These are phyloP conservation scores for Acleris holmiana DNA, from an alignment of 2,888 invertebrate species.

Conservation along the genomic window DNA sequence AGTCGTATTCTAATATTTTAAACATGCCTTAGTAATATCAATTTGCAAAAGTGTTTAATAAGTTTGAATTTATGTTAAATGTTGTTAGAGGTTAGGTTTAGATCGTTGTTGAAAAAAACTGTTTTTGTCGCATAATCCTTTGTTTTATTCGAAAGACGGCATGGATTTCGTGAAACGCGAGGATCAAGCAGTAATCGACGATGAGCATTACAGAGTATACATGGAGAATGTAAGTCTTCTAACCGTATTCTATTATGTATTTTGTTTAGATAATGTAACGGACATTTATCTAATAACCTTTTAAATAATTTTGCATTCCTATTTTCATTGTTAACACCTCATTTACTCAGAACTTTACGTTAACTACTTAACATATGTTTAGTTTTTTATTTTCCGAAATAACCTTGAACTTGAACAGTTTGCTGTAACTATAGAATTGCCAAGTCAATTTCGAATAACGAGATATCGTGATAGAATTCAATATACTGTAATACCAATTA, in stretches of 20 bases:
- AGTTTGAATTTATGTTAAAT: slow-evolving; percentile 5
- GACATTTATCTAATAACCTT: not conserved
- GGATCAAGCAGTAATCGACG: slow-evolving; percentile 67
- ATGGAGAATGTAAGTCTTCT: slow-evolving; percentile 68
- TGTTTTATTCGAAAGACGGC: slow-evolving; percentile 40
- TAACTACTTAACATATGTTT: too few relatives aligned
- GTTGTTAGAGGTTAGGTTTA: slow-evolving; percentile 63
- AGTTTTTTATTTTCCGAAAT: too few relatives aligned
- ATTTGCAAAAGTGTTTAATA: not conserved
- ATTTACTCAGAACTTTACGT: too few relatives aligned
- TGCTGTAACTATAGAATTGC: too few relatives aligned
- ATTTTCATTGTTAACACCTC: too few relatives aligned
- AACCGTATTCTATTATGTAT: not conserved
- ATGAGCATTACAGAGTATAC: slow-evolving; percentile 72
- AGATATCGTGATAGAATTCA: too few relatives aligned
- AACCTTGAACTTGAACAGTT: too few relatives aligned
- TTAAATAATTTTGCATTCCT: too few relatives aligned
- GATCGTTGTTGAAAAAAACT: slow-evolving; percentile 53
- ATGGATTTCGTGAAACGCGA: slow-evolving; percentile 80
- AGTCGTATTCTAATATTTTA: slow-evolving; percentile 42
- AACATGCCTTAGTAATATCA: slow-evolving; percentile 47
- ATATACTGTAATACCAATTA: too few relatives aligned
- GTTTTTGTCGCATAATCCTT: slow-evolving; percentile 39
- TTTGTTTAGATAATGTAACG: not conserved
- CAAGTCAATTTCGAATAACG: too few relatives aligned